Evolutionary conservation across 2,888 invertebrate genomes (phyloP), one percentile per base, ranked within the genome.

Genomic region (Elmis aenea): DNA sequence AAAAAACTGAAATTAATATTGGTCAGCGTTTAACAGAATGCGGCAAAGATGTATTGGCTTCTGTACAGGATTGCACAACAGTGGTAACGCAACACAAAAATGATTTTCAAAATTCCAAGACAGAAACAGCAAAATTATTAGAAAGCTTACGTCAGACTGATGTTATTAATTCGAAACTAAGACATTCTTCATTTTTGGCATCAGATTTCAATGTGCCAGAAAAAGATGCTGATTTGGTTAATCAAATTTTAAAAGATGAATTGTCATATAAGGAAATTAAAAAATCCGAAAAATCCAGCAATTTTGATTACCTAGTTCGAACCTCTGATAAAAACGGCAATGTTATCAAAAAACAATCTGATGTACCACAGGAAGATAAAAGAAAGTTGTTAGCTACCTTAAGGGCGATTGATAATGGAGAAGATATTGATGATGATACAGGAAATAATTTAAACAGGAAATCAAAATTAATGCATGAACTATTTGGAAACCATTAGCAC

Each of bases 351-450:
- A 52, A 49, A 50, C 47, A 62, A 32, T 44, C 51, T 2, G 46
- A 50, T 22, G 59, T 61, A 15, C 53, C 54, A 3, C 27, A 48
- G 15, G 59, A 68, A 22, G 72, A 73, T 35, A 80, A 79, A 54
- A 70, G 69, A 28, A 76, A 77, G 52, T 59, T 81, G 23, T 64
- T 81, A 31, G 79, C 77, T 8, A 75, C 77, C 2, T 68, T 81
- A 39, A 76, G 76, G 52, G 77, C 77, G 12, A 81, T 81, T 42
- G 81, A 81, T 54, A 69, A 74, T 44, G 68, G 67, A 3, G 67
- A 68, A 33, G 58, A 55, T 33, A 37, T 65, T 16, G 63, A 64
- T 12, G 30, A 30, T 9, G 15, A 13, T 14, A 18, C 31, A 2
- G 29, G 13, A 4, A 18, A 22, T 37, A 11, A 33, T 46, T 29